A percentile compares a stretch with the other conserved stretches of the same genome.
phyloP scores from a whole-genome alignment of 1,140 invertebrate genomes.

The Ephestia elutella region DNA sequence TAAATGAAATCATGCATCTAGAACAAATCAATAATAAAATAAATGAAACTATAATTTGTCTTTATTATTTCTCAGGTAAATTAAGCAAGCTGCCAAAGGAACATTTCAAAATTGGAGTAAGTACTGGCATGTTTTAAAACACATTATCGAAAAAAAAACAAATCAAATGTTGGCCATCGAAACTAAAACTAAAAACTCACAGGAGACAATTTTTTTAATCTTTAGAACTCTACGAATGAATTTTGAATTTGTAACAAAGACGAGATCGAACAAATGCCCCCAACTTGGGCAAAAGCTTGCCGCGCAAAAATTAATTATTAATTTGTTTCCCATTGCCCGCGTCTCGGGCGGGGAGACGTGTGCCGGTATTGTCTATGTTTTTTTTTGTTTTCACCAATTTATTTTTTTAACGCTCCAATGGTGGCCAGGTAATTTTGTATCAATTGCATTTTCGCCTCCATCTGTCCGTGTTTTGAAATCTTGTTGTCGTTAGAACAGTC shows the following conservation, averaged over 20 bases:
- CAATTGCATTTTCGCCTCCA: constrained; percentile 29
- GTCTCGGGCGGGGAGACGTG: constrained; percentile 37
- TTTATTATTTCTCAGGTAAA: constrained; percentile 17
- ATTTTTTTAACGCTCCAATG: constrained; percentile 51
- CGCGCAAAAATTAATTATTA: constrained; percentile 64
- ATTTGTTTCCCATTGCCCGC: constrained; percentile 55
- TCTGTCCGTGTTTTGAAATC: constrained; percentile 3
- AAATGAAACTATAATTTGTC: not conserved
- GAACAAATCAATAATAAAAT: not conserved
- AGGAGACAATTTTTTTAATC: constrained; percentile 60
- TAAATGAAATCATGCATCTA: constrained; percentile 5
- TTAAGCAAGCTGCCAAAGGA: constrained; percentile 6
- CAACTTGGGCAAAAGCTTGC: constrained; percentile 37
- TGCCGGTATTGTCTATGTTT: constrained; percentile 34
- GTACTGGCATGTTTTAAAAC: not conserved
- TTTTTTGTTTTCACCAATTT: constrained; percentile 39
- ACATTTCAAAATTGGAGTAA: constrained; percentile 1
- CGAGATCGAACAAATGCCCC: constrained; percentile 55
- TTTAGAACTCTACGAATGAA: constrained; percentile 47
- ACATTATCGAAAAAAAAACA: not conserved
- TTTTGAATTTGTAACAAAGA: constrained; percentile 67
- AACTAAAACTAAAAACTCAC: constrained; percentile 15
- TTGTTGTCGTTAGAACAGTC: not conserved
- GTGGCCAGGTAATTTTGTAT: constrained; percentile 50
- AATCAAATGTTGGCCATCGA: not conserved